Base-by-base conservation (phyloP, 2,113 vertebrate species). In the Ameiurus melas region DNA sequence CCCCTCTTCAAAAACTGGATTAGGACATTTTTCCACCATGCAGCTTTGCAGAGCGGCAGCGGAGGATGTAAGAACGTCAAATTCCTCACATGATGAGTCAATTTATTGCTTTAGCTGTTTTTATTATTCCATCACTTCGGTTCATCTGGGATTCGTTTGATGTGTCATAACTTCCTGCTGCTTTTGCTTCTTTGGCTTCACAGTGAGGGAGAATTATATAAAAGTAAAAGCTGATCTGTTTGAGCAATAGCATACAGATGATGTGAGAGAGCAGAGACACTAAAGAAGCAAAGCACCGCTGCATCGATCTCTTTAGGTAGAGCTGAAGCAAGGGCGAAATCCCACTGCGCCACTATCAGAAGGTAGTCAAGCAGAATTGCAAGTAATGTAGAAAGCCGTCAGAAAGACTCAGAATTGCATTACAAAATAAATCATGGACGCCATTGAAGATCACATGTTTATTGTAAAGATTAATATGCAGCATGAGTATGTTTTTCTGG, bases 71-170 rank as follows among this genome's bases (percentile, higher is more conserved):
- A 92, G 93, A 92, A 91, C 92, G 92, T 94, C 94, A 94, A 91
- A 90, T 90, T 87, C 4, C 55, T 68, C 86, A 91, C 92, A 93
- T 95, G 95, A 95, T 94, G 92, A 95, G 93, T 95, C 93, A 94
- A 95, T 95, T 95, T 94, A 87, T 86, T 85, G 86, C 43, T 47
- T 47, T 47, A 47, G 43, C 30, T 3, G 27, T 33, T 82, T 82
- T 82, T 39, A 82, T 82, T 82, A 82, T 39, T 82, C 60, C 57
- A 82, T 60, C 80, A 82, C 33, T 60, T 25, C 19, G 2, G 47
- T 19, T 33, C 92, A 95, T 94, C 93, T 92, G 89, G 91, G 88
- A 92, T 94, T 94, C 91, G 93, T 94, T 94, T 94, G 91, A 94
- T 95, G 93, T 94, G 94, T 93, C 88, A 84, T 86, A 86, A 91